A percentile compares a stretch with the other conserved stretches of the same genome.
phyloP scores from a whole-genome alignment of 2,113 vertebrate species.

The Aptenodytes patagonicus region DNA sequence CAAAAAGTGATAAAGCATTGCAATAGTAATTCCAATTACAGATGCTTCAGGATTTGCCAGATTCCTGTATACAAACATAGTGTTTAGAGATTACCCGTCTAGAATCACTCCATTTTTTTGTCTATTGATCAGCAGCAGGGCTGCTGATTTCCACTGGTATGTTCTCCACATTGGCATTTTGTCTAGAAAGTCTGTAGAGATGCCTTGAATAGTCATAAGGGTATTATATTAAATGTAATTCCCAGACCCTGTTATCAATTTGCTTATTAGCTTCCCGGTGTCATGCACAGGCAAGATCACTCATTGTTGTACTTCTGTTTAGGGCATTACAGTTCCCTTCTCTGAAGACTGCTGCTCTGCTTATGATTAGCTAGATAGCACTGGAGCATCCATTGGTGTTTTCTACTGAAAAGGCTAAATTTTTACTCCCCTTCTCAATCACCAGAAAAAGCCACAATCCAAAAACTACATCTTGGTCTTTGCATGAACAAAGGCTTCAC shows the following conservation, averaged over 20 bases:
- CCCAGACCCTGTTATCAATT: conserved; percentile 27
- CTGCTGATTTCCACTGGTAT: background rate
- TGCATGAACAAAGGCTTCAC: background rate
- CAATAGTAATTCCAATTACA: conserved; percentile 4
- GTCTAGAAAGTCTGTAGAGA: conserved; percentile 1
- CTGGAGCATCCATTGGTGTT: background rate
- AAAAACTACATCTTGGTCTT: background rate
- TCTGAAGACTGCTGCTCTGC: background rate
- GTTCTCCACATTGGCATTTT: background rate
- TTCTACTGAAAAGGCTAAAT: background rate
- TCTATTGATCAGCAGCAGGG: background rate
- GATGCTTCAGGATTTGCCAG: background rate
- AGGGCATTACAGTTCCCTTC: background rate
- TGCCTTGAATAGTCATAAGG: background rate
- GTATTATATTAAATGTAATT: conserved; percentile 16
- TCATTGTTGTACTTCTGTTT: background rate
- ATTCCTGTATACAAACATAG: background rate
- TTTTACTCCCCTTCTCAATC: background rate
- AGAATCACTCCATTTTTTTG: background rate
- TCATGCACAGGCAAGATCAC: background rate
- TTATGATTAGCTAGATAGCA: background rate
- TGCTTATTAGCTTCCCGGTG: conserved; percentile 7
- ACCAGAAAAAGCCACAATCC: background rate
- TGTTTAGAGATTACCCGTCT: background rate
- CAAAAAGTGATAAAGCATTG: background rate